Evolutionary conservation across 2,797 vertebrate species (phyloP).

Genomic region (Pangasius mekongensis): DNA sequence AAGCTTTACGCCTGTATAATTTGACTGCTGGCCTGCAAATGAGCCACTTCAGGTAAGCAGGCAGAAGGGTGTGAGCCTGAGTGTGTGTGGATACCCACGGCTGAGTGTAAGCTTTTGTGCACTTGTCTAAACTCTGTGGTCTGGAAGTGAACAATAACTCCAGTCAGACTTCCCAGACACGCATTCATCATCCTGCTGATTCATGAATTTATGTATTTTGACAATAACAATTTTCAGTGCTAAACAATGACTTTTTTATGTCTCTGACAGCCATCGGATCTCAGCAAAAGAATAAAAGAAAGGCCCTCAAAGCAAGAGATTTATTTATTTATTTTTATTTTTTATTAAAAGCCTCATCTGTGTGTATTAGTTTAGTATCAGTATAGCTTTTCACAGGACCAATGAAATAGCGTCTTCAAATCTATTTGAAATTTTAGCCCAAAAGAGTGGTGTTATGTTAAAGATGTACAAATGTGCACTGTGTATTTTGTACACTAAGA

Average conservation of each 20-base stretch:
- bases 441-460: not conserved
- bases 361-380: no score
- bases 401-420: not conserved
- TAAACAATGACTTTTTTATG: slow-evolving; percentile 68
- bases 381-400: not conserved
- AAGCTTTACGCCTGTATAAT: not conserved
- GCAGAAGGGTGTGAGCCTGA: not conserved
- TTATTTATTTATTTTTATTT: not conserved
- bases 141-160: slow-evolving; percentile 59
- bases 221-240: slow-evolving; percentile 62
- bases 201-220: slow-evolving; percentile 67
- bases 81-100: slow-evolving; percentile 10
- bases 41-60: slow-evolving; percentile 7
- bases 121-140: slow-evolving; percentile 42
- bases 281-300: slow-evolving; percentile 27
- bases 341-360: not conserved
- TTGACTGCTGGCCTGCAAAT: slow-evolving; percentile 12
- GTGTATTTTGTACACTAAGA: not conserved
- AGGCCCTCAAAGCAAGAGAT: not conserved
- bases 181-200: slow-evolving; percentile 60
- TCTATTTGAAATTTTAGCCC: not conserved
- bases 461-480: not conserved
- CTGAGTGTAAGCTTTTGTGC: slow-evolving; percentile 5
- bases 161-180: slow-evolving; percentile 70
- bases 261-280: slow-evolving; percentile 60